Percentiles rank a stretch among this genome's conserved stretches.
phyloP scores from a whole-genome alignment of 1,140 invertebrate species.

The Eumaeus atala region DNA sequence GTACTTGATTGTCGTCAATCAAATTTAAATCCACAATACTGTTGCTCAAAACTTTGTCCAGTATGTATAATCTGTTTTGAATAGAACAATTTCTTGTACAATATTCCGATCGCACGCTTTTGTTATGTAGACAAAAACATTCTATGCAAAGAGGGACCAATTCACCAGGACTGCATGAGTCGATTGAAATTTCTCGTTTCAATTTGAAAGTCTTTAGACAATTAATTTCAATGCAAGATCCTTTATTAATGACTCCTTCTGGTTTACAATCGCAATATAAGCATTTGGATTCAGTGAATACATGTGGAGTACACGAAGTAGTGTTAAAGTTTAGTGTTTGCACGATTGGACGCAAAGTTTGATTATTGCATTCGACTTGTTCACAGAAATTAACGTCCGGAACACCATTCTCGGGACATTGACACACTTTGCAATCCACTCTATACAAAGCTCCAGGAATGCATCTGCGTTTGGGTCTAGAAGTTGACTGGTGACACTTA shows the following conservation, averaged over 20 bases:
- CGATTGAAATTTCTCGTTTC: conserved; percentile 22
- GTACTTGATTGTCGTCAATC: conserved; percentile 31
- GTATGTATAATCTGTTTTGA: conserved; percentile 38
- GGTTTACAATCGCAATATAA: conserved; percentile 51
- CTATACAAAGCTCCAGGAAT: conserved; percentile 45
- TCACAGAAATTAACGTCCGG: conserved; percentile 36
- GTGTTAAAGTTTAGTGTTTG: conserved; percentile 24
- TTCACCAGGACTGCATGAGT: conserved; percentile 44
- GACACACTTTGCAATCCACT: conserved; percentile 43
- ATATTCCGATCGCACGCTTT: conserved; percentile 35
- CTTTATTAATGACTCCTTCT: conserved; percentile 37
- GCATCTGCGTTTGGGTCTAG: conserved; percentile 27
- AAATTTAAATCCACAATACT: conserved; percentile 21
- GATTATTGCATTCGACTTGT: conserved; percentile 27
- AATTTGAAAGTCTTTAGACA: conserved; percentile 35
- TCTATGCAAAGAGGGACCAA: conserved; percentile 47
- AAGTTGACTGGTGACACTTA: conserved; percentile 33
- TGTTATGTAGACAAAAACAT: conserved; percentile 47
- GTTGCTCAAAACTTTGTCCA: conserved; percentile 44
- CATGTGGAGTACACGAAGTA: conserved; percentile 34
- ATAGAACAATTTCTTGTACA: conserved; percentile 45
- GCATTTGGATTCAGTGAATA: conserved; percentile 45
- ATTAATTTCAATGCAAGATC: conserved; percentile 43
- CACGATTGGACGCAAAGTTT: conserved; percentile 21
- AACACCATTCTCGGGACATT: conserved; percentile 41